Evolutionary conservation across 2,113 vertebrate genomes (phyloP).

Genomic region (Heterotis niloticus): DNA sequence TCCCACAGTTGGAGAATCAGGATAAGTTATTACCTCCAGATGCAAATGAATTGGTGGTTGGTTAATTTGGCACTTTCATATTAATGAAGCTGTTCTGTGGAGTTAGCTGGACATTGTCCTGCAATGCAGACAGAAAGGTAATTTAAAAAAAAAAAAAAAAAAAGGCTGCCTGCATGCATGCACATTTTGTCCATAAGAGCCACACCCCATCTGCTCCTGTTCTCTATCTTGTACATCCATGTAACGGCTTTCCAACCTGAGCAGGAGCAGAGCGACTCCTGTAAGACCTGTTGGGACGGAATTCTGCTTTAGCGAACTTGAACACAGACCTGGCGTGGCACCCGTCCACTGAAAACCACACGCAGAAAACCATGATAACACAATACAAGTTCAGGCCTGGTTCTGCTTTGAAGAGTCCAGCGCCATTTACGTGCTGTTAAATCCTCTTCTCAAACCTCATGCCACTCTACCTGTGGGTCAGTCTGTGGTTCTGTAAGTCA

Average conservation of each 20-base stretch:
- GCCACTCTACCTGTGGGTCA: constrained; percentile 23
- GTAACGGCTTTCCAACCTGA: neutral
- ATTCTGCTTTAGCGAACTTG: constrained; percentile 37
- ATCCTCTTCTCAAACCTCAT: constrained; percentile 20
- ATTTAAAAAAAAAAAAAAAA: too few relatives aligned
- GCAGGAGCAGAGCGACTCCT: neutral
- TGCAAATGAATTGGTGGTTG: too few relatives aligned
- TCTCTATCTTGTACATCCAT: constrained; percentile 15
- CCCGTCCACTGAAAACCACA: constrained; percentile 36
- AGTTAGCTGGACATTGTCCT: neutral
- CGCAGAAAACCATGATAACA: neutral
- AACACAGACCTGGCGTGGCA: constrained; percentile 16
- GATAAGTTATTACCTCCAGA: constrained; percentile 41
- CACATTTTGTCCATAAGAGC: too few relatives aligned
- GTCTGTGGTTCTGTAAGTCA: neutral
- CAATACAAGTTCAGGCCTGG: neutral
- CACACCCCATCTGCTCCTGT: constrained; percentile 6
- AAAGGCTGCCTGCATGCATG: too few relatives aligned
- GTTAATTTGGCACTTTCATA: neutral
- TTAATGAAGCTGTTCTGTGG: constrained; percentile 8
- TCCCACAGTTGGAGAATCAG: constrained; percentile 37
- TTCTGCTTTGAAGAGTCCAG: constrained; percentile 20
- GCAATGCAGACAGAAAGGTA: neutral
- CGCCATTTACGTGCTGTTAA: constrained; percentile 12
- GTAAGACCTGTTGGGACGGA: constrained; percentile 24